Base-by-base conservation (phyloP, 1,140 invertebrate genomes). In the Eulimnadia texana region DNA sequence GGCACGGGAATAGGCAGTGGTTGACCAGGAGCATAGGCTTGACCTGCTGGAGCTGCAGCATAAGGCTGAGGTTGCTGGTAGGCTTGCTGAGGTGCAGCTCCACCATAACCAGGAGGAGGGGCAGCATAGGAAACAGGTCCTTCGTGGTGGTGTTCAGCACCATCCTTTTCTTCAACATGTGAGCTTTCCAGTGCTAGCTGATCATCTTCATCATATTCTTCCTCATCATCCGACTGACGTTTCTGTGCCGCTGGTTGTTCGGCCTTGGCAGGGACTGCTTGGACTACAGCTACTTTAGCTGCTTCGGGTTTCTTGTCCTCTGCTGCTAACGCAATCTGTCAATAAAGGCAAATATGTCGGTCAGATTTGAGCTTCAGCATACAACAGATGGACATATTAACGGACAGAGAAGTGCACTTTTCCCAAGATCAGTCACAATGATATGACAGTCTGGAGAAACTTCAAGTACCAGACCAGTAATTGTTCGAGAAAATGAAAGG, bases 1-100 rank as follows among this genome's bases (percentile, higher is more conserved):
- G 69, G 69, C 2, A 69, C 64, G 22, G 69, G 69, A 28, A 70
- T 64, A 13, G 66, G 68, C 13, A 27, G 64, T 10, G 29, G 55
- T 50, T 42, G 60, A 29, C 3, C 3, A 47, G 28, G 9, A 49
- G 50, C 20, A 16, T 58, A 50, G 3, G 49, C 47, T 33, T 22
- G 60, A 19, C 16, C 19, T 22, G 16, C n/a, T n/a, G n/a, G 27
- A 0, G 63, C 50, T 27, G 29, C 59, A 64, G 19, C 51, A 63
- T 64, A 60, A 27, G 33, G 9, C 24, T 27, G 24, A n/a, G 55
- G 55, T 16, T 27, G 42, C 33, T 29, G 58, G 28, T 10, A 22
- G 24, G 28, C 13, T 16, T 13, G 16, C 33, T 42, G 33, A 42
- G 33, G 33, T 6, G 33, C 33, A 42, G 33, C 33, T 2, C 24